Conservation (phyloP, 2,113 vertebrate genomes). For the Trichechus manatus region DNA sequence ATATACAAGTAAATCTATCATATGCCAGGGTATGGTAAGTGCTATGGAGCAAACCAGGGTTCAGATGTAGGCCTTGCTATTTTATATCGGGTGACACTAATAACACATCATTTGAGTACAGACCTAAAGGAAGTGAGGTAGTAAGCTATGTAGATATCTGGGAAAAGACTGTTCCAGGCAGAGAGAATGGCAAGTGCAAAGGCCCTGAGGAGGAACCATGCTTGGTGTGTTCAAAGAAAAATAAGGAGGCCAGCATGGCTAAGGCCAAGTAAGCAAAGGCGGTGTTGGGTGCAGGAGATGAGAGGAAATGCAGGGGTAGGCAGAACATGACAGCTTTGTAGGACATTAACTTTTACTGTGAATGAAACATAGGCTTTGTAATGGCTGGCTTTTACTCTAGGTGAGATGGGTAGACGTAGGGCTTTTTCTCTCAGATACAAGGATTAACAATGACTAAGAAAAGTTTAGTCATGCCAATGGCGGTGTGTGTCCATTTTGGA, state of each 20-base stretch:
- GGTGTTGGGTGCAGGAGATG: background rate
- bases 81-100: background rate
- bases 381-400: conserved; percentile 47
- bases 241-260: background rate
- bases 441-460: background rate
- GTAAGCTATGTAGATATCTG: background rate
- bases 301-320: background rate
- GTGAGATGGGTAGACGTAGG: background rate
- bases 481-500: background rate
- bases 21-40: background rate
- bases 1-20: background rate
- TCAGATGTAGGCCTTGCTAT: background rate
- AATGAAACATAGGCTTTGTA: conserved; percentile 25
- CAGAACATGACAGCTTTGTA: background rate
- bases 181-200: conserved; percentile 2
- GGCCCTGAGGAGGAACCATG: background rate
- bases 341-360: conserved; percentile 15
- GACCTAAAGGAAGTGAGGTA: background rate
- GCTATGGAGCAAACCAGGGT: background rate
- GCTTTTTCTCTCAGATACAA: background rate
- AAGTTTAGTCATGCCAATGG: background rate
- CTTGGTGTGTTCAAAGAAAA: background rate
- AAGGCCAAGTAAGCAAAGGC: background rate
- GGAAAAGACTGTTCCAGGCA: background rate
- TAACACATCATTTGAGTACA: background rate